These are phyloP conservation scores for Paragorgia papillata DNA, from an alignment of 92 coral and sea anemone genomes.

Conservation along the genomic window DNA sequence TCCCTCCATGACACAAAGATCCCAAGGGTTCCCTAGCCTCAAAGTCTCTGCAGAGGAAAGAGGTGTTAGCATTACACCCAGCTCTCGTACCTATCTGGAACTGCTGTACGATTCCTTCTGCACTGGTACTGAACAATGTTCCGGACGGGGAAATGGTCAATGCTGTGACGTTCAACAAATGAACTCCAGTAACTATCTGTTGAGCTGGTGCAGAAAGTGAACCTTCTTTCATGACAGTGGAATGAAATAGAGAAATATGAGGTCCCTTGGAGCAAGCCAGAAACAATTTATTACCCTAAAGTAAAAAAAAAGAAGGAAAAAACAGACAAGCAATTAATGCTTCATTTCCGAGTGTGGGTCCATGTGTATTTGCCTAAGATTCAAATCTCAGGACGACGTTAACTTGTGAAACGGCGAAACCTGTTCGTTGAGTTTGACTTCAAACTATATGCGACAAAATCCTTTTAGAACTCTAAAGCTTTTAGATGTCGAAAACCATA, in stretches of 20 bases:
- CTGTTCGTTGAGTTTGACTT: too few species aligned
- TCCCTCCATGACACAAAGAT: too few species aligned
- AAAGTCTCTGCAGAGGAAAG: too few species aligned
- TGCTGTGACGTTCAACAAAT: constrained; percentile 64
- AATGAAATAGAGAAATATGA: constrained; percentile 43
- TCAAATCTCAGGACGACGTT: too few species aligned
- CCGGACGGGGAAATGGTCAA: constrained; percentile 54
- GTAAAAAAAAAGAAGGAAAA: not conserved
- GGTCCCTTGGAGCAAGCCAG: constrained; percentile 59
- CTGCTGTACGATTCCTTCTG: constrained; percentile 64
- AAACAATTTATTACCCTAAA: constrained; percentile 21
- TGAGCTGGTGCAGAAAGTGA: constrained; percentile 45
- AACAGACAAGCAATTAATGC: constrained; percentile 28
- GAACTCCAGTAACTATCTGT: constrained; percentile 52
- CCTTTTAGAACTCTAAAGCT: too few species aligned
- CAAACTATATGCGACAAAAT: too few species aligned
- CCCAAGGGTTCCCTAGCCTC: too few species aligned
- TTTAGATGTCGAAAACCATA: too few species aligned
- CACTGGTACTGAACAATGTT: constrained; percentile 54
- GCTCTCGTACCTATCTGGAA: constrained; percentile 56
- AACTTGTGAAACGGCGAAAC: too few species aligned
- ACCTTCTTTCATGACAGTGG: constrained; percentile 28
- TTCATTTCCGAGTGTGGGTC: too few species aligned
- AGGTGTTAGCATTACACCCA: too few species aligned
- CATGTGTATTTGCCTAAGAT: too few species aligned